A percentile compares a stretch with the other conserved stretches of the same genome.
Evolutionary conservation across 1,140 invertebrate genomes (phyloP).

Genomic region (Lucilia sericata): DNA sequence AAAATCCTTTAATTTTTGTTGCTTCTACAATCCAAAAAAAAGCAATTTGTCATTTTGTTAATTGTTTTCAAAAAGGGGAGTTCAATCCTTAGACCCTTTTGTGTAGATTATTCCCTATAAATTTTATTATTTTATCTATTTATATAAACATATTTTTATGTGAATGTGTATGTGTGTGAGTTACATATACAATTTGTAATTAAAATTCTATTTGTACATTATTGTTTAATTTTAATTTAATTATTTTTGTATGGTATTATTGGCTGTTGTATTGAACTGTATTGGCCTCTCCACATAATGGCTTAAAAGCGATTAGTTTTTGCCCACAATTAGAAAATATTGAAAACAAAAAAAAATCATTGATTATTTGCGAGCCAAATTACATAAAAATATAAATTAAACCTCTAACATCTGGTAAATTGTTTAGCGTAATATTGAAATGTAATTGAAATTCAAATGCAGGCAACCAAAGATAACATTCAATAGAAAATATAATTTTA

Average conservation of each 20-base stretch:
- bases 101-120: background rate
- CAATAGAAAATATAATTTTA: too few relatives aligned
- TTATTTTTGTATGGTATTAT: background rate
- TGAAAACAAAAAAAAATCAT: too few relatives aligned
- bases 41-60: constrained; percentile 11
- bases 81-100: too few relatives aligned
- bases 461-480: too few relatives aligned
- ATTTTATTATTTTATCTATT: too few relatives aligned
- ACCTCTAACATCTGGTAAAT: background rate
- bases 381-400: background rate
- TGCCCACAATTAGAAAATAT: too few relatives aligned
- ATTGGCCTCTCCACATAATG: background rate
- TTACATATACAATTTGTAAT: background rate
- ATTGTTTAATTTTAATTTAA: constrained; percentile 13
- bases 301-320: background rate
- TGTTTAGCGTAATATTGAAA: background rate
- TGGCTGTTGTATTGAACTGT: background rate
- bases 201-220: background rate
- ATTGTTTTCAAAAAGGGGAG: background rate
- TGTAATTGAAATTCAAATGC: background rate
- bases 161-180: background rate
- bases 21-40: background rate
- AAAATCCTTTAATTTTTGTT: background rate
- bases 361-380: too few relatives aligned
- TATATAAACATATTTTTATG: too few relatives aligned